A percentile compares a stretch with the other conserved stretches of the same genome.
These are phyloP conservation scores for Sebastes diploproa DNA, from an alignment of 2,797 vertebrate species.

Conservation along the genomic window DNA sequence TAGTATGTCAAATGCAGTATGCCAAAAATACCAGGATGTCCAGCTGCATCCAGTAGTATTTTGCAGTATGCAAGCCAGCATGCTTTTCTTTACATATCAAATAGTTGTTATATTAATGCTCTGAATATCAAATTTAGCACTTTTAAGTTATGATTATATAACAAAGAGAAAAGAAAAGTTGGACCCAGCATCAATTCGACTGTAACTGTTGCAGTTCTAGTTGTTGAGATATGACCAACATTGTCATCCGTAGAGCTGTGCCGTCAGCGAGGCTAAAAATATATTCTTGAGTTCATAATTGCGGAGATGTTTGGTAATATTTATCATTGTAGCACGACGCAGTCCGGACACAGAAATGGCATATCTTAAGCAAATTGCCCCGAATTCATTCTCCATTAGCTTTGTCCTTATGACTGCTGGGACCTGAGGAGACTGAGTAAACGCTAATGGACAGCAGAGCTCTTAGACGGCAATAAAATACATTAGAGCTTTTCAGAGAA, in stretches of 20 bases:
- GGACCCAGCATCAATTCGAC: background rate
- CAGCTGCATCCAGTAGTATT: too few species aligned
- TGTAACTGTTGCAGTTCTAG: background rate
- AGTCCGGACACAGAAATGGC: conserved; percentile 2
- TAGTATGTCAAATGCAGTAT: too few species aligned
- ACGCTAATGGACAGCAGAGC: conserved; percentile 41
- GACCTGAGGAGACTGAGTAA: conserved; percentile 22
- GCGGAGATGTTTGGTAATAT: background rate
- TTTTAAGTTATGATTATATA: background rate
- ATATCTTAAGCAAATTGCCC: background rate
- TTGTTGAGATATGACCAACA: background rate
- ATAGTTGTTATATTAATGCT: too few species aligned
- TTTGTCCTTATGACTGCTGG: conserved; percentile 12
- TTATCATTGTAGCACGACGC: background rate
- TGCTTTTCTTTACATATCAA: too few species aligned
- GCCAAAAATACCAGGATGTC: too few species aligned
- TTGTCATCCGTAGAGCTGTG: background rate
- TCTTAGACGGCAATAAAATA: conserved; percentile 37
- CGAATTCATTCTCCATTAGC: conserved; percentile 35
- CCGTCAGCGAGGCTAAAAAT: background rate
- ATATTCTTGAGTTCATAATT: background rate
- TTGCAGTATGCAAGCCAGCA: too few species aligned
- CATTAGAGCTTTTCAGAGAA: conserved; percentile 26
- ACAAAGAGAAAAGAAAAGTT: background rate
- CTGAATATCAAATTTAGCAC: too few species aligned